A percentile compares a stretch with the other conserved stretches of the same genome.
phyloP scores from a whole-genome alignment of 2,113 vertebrate genomes.

The Balaenoptera acutorostrata region DNA sequence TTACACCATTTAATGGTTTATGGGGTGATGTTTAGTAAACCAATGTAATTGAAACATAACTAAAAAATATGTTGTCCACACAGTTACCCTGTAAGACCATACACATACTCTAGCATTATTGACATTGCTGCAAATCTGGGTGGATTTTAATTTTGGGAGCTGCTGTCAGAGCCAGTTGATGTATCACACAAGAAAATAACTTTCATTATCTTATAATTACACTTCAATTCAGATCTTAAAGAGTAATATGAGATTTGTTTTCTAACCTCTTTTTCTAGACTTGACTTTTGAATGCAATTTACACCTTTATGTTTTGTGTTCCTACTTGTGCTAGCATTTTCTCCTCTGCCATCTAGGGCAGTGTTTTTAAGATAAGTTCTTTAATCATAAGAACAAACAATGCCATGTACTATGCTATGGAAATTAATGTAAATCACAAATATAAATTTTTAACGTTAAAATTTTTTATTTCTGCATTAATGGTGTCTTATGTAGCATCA shows the following conservation, averaged over 20 bases:
- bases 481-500: background rate
- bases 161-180: background rate
- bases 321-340: background rate
- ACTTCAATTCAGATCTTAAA: background rate
- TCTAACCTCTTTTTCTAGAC: background rate
- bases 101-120: background rate
- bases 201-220: background rate
- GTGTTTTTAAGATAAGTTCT: background rate
- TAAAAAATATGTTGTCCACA: background rate
- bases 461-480: constrained; percentile 2
- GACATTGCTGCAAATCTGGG: background rate
- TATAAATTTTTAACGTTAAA: constrained; percentile 20
- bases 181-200: background rate
- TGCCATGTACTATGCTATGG: background rate
- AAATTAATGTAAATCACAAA: constrained; percentile 34
- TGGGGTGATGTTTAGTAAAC: background rate
- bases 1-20: background rate
- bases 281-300: background rate
- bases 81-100: background rate
- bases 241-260: constrained; percentile 8
- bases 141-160: background rate
- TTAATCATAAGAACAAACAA: background rate
- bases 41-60: background rate
- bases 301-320: background rate
- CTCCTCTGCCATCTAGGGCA: background rate